These are phyloP conservation scores for Abscondita cerata DNA, from an alignment of 2,888 invertebrate species.

Conservation along the genomic window DNA sequence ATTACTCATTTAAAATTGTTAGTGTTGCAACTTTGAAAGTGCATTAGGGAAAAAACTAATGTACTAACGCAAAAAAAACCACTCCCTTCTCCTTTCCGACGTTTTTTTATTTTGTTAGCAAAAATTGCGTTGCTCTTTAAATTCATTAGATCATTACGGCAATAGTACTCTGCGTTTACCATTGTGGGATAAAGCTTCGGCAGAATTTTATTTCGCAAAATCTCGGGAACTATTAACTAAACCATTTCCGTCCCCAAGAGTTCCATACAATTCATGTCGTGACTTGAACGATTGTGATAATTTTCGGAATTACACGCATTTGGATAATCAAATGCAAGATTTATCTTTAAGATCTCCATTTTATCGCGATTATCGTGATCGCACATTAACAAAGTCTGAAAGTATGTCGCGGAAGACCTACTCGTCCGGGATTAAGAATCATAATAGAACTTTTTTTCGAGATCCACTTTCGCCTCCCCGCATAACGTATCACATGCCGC, in stretches of 20 bases:
- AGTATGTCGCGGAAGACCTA: slow-evolving; percentile 58
- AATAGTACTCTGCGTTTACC: slow-evolving; percentile 63
- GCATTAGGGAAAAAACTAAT: no score
- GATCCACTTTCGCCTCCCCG: slow-evolving; percentile 43
- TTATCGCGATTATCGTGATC: slow-evolving; percentile 51
- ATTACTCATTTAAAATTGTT: no score
- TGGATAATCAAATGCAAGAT: slow-evolving; percentile 49
- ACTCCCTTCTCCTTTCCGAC: background rate
- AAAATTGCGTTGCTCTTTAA: slow-evolving; percentile 62
- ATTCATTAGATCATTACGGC: slow-evolving; percentile 61
- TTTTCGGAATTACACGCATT: slow-evolving; percentile 36
- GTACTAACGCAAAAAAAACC: background rate
- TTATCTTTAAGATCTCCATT: slow-evolving; percentile 49
- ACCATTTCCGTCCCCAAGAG: slow-evolving; percentile 58
- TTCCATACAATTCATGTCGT: slow-evolving; percentile 54
- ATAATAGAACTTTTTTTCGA: slow-evolving; percentile 47
- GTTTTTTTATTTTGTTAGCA: slow-evolving; percentile 48
- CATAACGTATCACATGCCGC: slow-evolving; percentile 40
- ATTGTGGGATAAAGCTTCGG: slow-evolving; percentile 75
- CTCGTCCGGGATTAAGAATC: slow-evolving; percentile 44
- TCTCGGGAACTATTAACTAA: slow-evolving; percentile 73
- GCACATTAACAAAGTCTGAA: slow-evolving; percentile 58
- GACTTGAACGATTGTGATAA: slow-evolving; percentile 47
- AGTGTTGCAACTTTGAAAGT: slow-evolving; percentile 4
- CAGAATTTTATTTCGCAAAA: slow-evolving; percentile 76